Percentiles rank a stretch among this genome's conserved stretches.
Evolutionary conservation across 2,113 vertebrate genomes (phyloP).

Genomic region (Vulpes vulpes): DNA sequence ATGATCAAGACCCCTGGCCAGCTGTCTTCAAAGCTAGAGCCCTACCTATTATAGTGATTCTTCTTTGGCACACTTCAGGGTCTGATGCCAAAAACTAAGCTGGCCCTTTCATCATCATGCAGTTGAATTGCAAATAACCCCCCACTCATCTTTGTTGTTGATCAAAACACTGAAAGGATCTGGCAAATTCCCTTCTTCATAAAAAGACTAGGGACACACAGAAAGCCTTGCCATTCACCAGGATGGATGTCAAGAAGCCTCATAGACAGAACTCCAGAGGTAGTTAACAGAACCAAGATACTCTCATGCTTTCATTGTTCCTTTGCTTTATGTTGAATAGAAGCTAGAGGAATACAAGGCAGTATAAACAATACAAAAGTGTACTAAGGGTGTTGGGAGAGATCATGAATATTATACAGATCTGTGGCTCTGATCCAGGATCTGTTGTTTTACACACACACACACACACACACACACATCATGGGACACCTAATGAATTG

Average conservation of each 20-base stretch:
- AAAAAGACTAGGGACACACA: not conserved
- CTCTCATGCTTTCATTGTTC: not conserved
- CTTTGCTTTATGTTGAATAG: not conserved
- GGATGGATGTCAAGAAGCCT: conserved; percentile 5
- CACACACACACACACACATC: not conserved
- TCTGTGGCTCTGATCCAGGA: not conserved
- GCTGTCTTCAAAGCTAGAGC: not conserved
- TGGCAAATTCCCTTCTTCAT: not conserved
- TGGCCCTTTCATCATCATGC: not conserved
- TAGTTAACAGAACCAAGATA: not conserved
- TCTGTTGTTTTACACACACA: not conserved
- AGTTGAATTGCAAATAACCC: conserved; percentile 46
- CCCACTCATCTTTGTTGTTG: conserved; percentile 28
- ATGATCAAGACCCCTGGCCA: not conserved
- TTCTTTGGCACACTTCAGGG: not conserved
- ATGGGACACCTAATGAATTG: not conserved
- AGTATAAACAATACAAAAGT: not conserved
- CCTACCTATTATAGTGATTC: not conserved
- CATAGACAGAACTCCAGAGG: not conserved
- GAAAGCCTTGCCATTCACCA: not conserved
- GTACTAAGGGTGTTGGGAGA: not conserved
- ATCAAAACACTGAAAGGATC: conserved; percentile 44
- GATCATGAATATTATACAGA: not conserved
- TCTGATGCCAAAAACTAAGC: not conserved
- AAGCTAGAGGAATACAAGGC: not conserved